Conservation (phyloP, 2,888 invertebrate species). For the Pachymerium ferrugineum region DNA sequence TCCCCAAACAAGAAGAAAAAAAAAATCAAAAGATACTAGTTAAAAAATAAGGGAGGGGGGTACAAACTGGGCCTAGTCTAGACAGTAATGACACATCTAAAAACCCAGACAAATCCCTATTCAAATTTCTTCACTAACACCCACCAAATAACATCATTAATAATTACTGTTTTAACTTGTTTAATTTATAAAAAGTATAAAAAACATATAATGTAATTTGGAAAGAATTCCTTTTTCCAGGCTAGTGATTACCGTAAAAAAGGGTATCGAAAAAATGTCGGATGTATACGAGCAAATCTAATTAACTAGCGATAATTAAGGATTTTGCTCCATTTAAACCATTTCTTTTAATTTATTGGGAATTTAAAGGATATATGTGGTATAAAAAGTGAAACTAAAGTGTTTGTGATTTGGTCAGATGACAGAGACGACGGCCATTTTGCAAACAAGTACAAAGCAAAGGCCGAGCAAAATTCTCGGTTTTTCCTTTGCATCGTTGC, state of each 20-base stretch:
- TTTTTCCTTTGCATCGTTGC: neutral
- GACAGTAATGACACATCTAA: conserved; percentile 2
- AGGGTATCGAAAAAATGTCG: neutral
- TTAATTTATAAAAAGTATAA: too few relatives aligned
- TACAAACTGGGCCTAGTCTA: neutral
- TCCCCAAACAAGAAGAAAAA: too few relatives aligned
- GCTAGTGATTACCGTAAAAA: neutral
- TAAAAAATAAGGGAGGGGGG: neutral
- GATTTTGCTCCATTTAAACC: too few relatives aligned
- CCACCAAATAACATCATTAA: neutral
- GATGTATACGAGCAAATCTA: too few relatives aligned
- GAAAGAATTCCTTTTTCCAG: neutral
- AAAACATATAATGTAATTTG: too few relatives aligned
- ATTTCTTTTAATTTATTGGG: neutral
- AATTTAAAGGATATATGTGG: neutral
- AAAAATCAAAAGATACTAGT: neutral
- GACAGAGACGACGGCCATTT: conserved; percentile 13
- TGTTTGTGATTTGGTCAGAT: neutral
- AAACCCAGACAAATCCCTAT: conserved; percentile 2
- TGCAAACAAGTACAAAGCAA: conserved; percentile 8
- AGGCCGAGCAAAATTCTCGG: too few relatives aligned
- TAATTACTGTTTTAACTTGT: too few relatives aligned
- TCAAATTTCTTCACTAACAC: neutral
- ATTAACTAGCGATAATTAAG: too few relatives aligned
- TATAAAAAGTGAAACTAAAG: neutral